phyloP scores from a whole-genome alignment of 2,888 invertebrate genomes.

The Chouioia cunea region DNA sequence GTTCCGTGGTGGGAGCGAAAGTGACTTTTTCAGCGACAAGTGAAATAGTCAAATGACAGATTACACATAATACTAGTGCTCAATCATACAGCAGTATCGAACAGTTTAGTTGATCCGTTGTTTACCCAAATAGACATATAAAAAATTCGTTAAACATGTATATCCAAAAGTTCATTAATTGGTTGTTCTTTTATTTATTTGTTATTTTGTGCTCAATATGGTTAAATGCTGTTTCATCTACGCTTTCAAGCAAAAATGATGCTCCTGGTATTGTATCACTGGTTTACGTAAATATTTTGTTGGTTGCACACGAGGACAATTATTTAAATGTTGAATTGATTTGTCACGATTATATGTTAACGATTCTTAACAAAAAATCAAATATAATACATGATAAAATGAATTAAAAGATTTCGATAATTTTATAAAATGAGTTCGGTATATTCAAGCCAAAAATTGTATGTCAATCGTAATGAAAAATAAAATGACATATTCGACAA shows the following conservation, averaged over 20 bases:
- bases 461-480: no score
- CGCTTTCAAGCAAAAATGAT: neutral
- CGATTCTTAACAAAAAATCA: no score
- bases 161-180: neutral
- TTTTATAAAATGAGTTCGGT: no score
- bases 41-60: neutral
- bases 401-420: no score
- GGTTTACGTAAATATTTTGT: no score
- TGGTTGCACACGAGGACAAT: no score
- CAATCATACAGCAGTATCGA: conserved; percentile 17
- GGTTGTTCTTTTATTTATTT: neutral
- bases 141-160: neutral
- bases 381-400: no score
- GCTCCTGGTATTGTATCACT: no score
- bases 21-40: neutral
- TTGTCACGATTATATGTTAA: no score
- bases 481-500: no score
- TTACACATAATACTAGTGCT: conserved; percentile 3
- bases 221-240: neutral
- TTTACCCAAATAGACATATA: neutral
- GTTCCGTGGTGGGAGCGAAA: conserved; percentile 22
- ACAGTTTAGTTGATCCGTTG: conserved; percentile 10
- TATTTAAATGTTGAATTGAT: no score
- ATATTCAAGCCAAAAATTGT: no score
- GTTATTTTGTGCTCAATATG: neutral